Evolutionary conservation across 2,888 invertebrate genomes (phyloP).

Genomic region (Thymelicus sylvestris): DNA sequence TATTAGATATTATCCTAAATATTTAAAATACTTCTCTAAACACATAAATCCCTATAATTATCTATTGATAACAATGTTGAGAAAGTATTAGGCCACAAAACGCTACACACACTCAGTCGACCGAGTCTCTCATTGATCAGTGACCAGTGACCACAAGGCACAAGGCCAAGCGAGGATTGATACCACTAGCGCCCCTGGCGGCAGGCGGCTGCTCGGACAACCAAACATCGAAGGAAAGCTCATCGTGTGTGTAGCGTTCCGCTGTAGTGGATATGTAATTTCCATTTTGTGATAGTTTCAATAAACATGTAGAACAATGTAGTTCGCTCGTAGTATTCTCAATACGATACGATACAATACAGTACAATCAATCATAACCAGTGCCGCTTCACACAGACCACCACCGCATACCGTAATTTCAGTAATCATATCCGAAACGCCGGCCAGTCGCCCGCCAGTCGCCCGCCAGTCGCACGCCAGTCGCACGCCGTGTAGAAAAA

Average conservation of each 20-base stretch:
- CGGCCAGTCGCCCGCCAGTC: conserved; percentile 56
- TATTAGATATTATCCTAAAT: conserved; percentile 80
- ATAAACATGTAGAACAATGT: conserved; percentile 46
- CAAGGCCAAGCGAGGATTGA: neutral
- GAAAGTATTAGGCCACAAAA: conserved; percentile 79
- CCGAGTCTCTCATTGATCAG: no score
- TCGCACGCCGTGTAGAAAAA: conserved; percentile 72
- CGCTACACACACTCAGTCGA: conserved; percentile 69
- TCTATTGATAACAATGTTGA: conserved; percentile 81
- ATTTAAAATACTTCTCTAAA: conserved; percentile 85
- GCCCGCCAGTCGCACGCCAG: conserved; percentile 54
- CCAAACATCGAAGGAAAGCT: neutral
- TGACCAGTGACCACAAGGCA: no score
- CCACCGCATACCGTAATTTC: conserved; percentile 64
- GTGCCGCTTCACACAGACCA: conserved; percentile 65
- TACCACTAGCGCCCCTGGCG: neutral
- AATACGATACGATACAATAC: conserved; percentile 10
- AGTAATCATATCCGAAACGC: conserved; percentile 65
- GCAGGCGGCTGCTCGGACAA: conserved; percentile 9
- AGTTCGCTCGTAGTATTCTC: conserved; percentile 37
- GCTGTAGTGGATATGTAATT: conserved; percentile 78
- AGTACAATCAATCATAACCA: conserved; percentile 60
- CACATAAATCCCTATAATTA: conserved; percentile 83
- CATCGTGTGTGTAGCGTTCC: conserved; percentile 72
- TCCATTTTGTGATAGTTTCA: conserved; percentile 69